Conservation (phyloP, 2,888 invertebrate species). For the Branchipolynoe longqiensis region DNA sequence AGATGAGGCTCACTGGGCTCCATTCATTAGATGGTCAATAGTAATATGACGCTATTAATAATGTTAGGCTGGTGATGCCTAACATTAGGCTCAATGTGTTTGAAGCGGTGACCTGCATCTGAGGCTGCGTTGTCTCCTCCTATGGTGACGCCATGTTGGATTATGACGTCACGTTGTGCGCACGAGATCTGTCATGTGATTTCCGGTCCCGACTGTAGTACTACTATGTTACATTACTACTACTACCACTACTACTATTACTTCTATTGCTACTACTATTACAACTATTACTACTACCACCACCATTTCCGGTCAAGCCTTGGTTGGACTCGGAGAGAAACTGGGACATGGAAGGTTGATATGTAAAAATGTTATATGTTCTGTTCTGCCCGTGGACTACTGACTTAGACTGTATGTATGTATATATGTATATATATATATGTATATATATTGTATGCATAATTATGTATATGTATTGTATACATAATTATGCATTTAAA, state of each 20-base stretch:
- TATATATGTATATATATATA: slow-evolving; percentile 40
- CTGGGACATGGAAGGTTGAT: not conserved
- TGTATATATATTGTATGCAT: too few species aligned
- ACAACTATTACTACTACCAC: not conserved
- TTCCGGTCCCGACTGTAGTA: not conserved
- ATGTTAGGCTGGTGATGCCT: not conserved
- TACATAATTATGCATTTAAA: too few species aligned
- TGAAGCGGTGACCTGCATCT: not conserved
- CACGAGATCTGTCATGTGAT: not conserved
- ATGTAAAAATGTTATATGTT: slow-evolving; percentile 35
- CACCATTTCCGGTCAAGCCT: too few species aligned
- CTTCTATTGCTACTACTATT: not conserved
- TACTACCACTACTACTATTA: not conserved
- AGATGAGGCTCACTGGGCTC: too few species aligned
- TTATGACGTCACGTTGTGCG: not conserved
- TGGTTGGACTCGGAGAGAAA: not conserved
- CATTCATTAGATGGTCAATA: not conserved
- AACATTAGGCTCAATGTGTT: slow-evolving; percentile 9
- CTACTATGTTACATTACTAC: not conserved
- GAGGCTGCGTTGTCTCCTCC: not conserved
- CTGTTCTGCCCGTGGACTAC: slow-evolving; percentile 50
- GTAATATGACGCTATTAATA: not conserved
- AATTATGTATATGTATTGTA: too few species aligned
- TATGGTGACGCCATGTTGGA: slow-evolving; percentile 23
- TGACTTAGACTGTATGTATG: slow-evolving; percentile 25